These are phyloP conservation scores for Grammomys surdaster DNA, from an alignment of 2,113 vertebrate species.

Conservation along the genomic window DNA sequence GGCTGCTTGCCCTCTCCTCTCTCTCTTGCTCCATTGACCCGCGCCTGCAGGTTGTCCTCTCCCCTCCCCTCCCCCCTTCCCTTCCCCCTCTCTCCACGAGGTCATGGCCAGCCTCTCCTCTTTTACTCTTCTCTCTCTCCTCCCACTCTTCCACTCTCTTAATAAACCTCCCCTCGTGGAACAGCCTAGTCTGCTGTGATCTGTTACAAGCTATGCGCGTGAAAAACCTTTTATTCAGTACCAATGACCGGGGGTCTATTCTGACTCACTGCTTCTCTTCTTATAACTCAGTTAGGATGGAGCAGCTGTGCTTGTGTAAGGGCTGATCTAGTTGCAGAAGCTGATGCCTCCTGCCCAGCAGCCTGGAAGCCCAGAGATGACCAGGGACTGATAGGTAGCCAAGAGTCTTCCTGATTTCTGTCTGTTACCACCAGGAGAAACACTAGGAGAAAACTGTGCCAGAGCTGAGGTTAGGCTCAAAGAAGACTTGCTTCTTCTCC, in stretches of 20 bases:
- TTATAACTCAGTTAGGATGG: background rate
- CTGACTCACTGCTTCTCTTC: background rate
- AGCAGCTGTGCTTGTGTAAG: background rate
- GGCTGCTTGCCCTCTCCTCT: no score
- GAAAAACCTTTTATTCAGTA: background rate
- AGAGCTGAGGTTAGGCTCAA: accelerated
- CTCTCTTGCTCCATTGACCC: no score
- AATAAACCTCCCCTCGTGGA: no score
- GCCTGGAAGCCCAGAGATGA: background rate
- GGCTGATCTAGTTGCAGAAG: background rate
- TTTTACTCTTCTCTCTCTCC: no score
- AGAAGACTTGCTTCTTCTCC: background rate
- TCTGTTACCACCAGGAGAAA: background rate
- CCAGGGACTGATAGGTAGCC: background rate
- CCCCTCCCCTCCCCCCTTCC: no score
- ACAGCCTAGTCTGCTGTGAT: no score
- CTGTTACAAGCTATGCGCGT: no score
- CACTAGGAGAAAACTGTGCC: background rate
- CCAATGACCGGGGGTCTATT: background rate
- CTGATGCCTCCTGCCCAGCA: background rate
- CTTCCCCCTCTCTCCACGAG: no score
- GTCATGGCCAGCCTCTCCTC: no score
- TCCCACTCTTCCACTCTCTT: no score
- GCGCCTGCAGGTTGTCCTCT: no score
- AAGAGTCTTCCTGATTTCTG: background rate